These are phyloP conservation scores for Lithophane socia DNA, from an alignment of 2,888 invertebrate species.

Conservation along the genomic window DNA sequence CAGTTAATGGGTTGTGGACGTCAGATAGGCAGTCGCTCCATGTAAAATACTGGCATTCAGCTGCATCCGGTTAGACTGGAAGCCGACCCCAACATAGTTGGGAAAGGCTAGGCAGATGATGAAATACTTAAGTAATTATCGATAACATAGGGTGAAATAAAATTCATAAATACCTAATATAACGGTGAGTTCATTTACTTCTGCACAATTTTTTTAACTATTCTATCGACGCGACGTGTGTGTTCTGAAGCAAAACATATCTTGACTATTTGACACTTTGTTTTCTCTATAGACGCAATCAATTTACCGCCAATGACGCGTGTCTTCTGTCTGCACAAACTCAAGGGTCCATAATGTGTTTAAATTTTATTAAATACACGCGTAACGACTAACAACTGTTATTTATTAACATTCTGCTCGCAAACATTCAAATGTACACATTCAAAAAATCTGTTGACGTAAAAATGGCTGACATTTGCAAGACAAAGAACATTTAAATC, in stretches of 20 bases:
- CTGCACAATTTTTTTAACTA: no score
- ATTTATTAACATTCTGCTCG: slow-evolving; percentile 38
- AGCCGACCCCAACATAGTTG: no score
- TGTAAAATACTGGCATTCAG: no score
- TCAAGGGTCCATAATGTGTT: slow-evolving; percentile 21
- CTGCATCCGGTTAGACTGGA: no score
- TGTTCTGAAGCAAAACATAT: not conserved
- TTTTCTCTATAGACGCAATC: slow-evolving; percentile 12
- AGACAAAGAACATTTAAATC: slow-evolving; percentile 56
- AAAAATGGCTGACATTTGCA: slow-evolving; percentile 41
- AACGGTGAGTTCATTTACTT: no score
- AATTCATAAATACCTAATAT: not conserved
- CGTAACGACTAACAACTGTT: slow-evolving; percentile 20
- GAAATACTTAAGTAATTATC: not conserved
- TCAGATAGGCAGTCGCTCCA: no score
- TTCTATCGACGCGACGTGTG: no score
- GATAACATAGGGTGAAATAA: not conserved
- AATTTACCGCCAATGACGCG: slow-evolving; percentile 24
- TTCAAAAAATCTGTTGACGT: slow-evolving; percentile 44
- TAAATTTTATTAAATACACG: not conserved
- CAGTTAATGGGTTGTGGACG: no score
- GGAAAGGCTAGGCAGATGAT: no score
- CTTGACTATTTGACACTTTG: not conserved
- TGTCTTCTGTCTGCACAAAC: not conserved
- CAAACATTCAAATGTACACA: slow-evolving; percentile 15